A percentile compares a stretch with the other conserved stretches of the same genome.
Evolutionary conservation across 2,888 invertebrate genomes (phyloP).

Genomic region (Apomyelois bistriatella): DNA sequence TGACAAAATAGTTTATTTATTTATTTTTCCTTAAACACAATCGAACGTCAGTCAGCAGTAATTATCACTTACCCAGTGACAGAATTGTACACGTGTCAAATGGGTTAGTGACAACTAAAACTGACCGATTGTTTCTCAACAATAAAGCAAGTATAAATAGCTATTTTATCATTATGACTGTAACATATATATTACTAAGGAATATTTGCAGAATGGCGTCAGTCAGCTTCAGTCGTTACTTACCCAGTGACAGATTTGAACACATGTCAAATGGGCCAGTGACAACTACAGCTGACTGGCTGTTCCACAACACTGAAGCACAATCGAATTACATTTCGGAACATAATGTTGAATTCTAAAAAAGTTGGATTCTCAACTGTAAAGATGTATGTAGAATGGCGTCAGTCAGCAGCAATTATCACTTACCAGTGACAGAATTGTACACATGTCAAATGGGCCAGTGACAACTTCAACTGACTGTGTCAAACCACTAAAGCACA

Average conservation of each 20-base stretch:
- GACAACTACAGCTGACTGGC: background rate
- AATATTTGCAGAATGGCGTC: background rate
- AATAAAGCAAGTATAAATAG: too few species aligned
- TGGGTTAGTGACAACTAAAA: slow-evolving; percentile 16
- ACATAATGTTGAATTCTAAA: too few species aligned
- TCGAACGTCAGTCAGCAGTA: too few species aligned
- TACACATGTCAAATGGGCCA: slow-evolving; percentile 25
- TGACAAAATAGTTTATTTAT: too few species aligned
- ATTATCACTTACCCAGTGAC: slow-evolving; percentile 21
- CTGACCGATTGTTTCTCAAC: too few species aligned
- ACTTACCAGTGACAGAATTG: slow-evolving; percentile 34
- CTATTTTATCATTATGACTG: too few species aligned
- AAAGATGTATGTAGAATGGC: too few species aligned
- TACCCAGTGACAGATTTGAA: slow-evolving; percentile 34
- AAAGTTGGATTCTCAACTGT: too few species aligned
- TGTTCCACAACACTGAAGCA: slow-evolving; percentile 25
- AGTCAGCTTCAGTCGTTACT: slow-evolving; percentile 24
- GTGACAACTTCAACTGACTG: slow-evolving; percentile 11
- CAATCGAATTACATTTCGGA: too few species aligned
- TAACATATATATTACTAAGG: too few species aligned
- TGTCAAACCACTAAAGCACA: slow-evolving; percentile 11
- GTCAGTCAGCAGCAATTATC: slow-evolving; percentile 17
- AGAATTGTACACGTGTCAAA: slow-evolving; percentile 27
- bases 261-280: slow-evolving; percentile 25
- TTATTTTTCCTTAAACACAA: too few species aligned